A percentile compares a stretch with the other conserved stretches of the same genome.
These are phyloP conservation scores for Empidonax alnorum DNA, from an alignment of 2,113 vertebrate species.

Conservation along the genomic window DNA sequence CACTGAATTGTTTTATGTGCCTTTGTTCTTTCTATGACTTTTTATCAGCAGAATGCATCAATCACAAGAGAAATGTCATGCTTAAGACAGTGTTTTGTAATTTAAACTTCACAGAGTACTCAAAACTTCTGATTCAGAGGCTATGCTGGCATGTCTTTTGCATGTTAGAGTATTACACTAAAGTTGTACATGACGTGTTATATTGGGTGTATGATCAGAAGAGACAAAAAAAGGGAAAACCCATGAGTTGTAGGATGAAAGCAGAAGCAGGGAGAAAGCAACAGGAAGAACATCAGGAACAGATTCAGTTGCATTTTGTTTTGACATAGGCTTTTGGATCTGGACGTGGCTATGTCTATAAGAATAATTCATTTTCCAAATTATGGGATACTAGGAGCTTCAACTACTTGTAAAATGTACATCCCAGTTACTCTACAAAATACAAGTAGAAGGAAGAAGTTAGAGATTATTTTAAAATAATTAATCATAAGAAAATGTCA, in stretches of 20 bases:
- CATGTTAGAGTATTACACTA: not conserved
- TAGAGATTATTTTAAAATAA: not conserved
- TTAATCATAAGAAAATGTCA: not conserved
- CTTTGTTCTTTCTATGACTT: not conserved
- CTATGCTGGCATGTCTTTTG: not conserved
- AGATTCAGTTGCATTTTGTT: not conserved
- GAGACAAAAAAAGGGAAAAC: not conserved
- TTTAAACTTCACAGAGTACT: not conserved
- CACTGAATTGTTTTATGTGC: fast-evolving
- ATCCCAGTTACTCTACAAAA: not conserved
- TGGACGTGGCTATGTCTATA: not conserved
- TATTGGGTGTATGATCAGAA: not conserved
- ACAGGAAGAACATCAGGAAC: not conserved
- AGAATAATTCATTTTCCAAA: not conserved
- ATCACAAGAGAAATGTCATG: not conserved
- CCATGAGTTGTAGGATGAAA: not conserved
- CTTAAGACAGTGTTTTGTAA: not conserved
- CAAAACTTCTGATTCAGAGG: not conserved
- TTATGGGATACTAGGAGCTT: not conserved
- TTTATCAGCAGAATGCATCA: not conserved
- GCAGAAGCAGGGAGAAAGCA: not conserved
- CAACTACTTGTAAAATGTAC: not conserved
- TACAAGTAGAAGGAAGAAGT: not conserved
- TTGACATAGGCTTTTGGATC: not conserved
- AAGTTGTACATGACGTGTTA: not conserved